Base-by-base conservation (phyloP, 2,888 invertebrate species). In the Dioctria rufipes region DNA sequence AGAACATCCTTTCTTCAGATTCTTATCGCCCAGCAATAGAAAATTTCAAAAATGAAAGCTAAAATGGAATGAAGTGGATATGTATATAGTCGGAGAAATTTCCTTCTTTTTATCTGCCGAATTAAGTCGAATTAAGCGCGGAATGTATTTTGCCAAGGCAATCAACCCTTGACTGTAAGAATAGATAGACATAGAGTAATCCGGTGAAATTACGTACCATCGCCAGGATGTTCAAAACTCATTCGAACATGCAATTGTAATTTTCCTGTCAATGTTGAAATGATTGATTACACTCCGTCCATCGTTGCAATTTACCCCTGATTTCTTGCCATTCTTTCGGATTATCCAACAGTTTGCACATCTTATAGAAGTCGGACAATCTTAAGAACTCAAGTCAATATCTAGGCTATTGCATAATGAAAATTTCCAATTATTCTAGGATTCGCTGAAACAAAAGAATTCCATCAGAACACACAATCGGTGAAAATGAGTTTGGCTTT, bases 21-120 rank as follows among this genome's bases (percentile, higher is more conserved):
- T 42, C 66, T 78, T 67, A 5, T n/a, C 78, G 65, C 78, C 78
- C 65, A 66, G 66, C 54, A 78, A 3, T 51, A 40, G 67, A 43
- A 58, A 78, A 67, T 43, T 58, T 67, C 13, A 78, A 58, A 78
- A 67, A 78, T 43, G 78, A 66, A 66, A 78, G 66, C 63, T 66
- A 73, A 39, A n/a, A 54, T 51, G 73, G 73, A 25, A 75, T 13
- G 60, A 69, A 69, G 2, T 69, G 69, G 69, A 2, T 25, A 67
- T 46, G 67, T 46, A 46, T 9, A 49, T 2, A 25, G 25, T 25
- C 25, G 25, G 25, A 25, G 25, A 1, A 1, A 54, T 11, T 54
- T 54, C 54, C 46, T 49, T 66, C 25, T 2, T 25, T 25, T 25
- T 25, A 25, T 25, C 25, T 25, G 25, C 2, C 25, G 25, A 25